Evolutionary conservation across 2,797 vertebrate species (phyloP).

Genomic region (Phoxinus dragarum): DNA sequence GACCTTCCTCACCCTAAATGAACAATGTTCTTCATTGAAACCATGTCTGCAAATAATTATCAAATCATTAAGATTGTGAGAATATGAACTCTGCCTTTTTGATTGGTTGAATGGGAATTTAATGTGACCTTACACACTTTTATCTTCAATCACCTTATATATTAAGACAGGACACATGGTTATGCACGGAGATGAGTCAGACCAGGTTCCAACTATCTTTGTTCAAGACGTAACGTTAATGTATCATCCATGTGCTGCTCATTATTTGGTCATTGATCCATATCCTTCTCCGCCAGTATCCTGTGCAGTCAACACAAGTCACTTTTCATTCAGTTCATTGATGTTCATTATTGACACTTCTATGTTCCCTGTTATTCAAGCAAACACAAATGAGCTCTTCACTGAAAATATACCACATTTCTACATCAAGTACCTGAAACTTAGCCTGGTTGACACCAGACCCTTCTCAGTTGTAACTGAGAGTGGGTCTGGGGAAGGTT

Average conservation of each 20-base stretch:
- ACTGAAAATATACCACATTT: not conserved
- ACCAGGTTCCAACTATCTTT: conserved; percentile 67
- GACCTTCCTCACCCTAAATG: not conserved
- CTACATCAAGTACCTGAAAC: not conserved
- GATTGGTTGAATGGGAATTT: conserved; percentile 80
- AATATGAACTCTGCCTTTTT: conserved; percentile 78
- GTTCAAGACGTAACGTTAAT: conserved; percentile 5
- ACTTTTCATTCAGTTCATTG: not conserved
- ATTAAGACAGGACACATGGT: conserved; percentile 75
- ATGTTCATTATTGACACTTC: not conserved
- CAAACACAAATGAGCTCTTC: not conserved
- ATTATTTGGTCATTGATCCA: conserved; percentile 36
- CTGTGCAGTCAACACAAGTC: conserved; percentile 3
- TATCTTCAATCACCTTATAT: conserved; percentile 73
- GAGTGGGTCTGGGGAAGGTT: too few species aligned
- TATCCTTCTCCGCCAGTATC: not conserved
- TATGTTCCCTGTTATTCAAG: not conserved
- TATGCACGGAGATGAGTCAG: conserved; percentile 68
- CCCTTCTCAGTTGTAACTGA: too few species aligned
- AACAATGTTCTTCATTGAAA: conserved; percentile 3
- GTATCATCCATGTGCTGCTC: conserved; percentile 56
- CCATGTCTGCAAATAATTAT: conserved; percentile 54
- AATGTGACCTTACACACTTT: conserved; percentile 80
- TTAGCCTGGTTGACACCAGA: too few species aligned
- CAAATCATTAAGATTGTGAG: conserved; percentile 54